Base-by-base conservation (phyloP, 2,113 vertebrate species). In the Psephotus haematonotus region DNA sequence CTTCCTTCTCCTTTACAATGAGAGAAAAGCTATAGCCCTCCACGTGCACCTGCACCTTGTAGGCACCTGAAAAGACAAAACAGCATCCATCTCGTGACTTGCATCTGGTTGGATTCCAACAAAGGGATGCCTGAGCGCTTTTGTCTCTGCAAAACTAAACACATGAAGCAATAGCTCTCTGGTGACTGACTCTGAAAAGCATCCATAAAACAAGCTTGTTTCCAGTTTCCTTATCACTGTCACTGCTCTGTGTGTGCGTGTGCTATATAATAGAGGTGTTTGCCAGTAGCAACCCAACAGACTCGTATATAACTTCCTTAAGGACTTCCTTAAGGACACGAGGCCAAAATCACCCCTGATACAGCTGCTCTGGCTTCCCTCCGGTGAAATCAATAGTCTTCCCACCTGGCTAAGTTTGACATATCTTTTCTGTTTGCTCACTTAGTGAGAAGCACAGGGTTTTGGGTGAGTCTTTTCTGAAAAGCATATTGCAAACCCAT, bases 1-100 rank as follows among this genome's bases (percentile, higher is more conserved):
- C 13, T 6, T 95, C 37, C 16, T 94, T 65, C 63, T 62, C 82
- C 76, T 96, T 89, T 15, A 59, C 91, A 53, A 93, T 60, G 22
- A 99, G 97, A 6, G 84, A 96, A 97, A 99, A 98, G 27, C 97
- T 96, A 41, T 96, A 98, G 82, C 97, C 95, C 64, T 98, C 97
- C 80, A 98, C 59, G 37, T 90, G 91, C 50, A 98, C 94, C 88
- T 96, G 97, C 88, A 97, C 68, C 16, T 72, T 76, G 86, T 65
- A 96, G 47, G 84, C 88, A 79, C 92, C 96, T 97, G 94, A 76
- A 97, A 92, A 92, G 76, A 67, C 76, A 80, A 91, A 93, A 62
- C 50, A 35, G 35, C 88, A 81, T 57, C 92, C 35, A 2, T 12
- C 50, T 44, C 33, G 70, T 76, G 83, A 80, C 90, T 93, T 93